These are phyloP conservation scores for Pholis gunnellus DNA, from an alignment of 2,113 vertebrate species.

Conservation along the genomic window DNA sequence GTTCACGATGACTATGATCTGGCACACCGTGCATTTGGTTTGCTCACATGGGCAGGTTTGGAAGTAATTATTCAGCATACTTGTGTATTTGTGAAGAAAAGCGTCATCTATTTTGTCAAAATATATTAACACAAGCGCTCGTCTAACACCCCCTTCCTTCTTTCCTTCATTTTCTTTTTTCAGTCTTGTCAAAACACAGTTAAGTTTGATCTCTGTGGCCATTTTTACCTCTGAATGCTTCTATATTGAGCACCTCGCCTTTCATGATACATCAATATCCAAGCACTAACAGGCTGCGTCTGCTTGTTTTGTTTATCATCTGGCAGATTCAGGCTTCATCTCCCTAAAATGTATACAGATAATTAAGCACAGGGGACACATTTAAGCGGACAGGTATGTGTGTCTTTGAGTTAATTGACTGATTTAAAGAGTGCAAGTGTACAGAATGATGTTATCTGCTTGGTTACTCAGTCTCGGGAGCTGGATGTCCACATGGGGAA, in stretches of 20 bases:
- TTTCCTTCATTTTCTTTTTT: background rate
- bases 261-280: conserved; percentile 61
- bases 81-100: background rate
- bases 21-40: background rate
- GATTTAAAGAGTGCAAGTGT: conserved; percentile 71
- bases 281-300: conserved; percentile 52
- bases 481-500: conserved; percentile 40
- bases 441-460: conserved; percentile 66
- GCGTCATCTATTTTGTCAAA: background rate
- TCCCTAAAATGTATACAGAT: conserved; percentile 69
- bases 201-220: conserved; percentile 26
- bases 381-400: conserved; percentile 78
- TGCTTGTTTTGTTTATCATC: conserved; percentile 35
- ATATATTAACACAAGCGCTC: background rate
- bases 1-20: background rate
- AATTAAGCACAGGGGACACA: conserved; percentile 78
- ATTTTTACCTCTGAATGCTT: conserved; percentile 25
- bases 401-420: conserved; percentile 77
- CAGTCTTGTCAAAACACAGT: background rate
- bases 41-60: conserved; percentile 2
- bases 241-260: conserved; percentile 17
- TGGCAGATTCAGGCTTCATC: conserved; percentile 60
- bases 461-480: conserved; percentile 47
- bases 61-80: background rate
- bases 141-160: background rate